Percentiles rank a stretch among this genome's conserved stretches.
These are phyloP conservation scores for Hyposoter didymator DNA, from an alignment of 2,888 invertebrate species.

Conservation along the genomic window DNA sequence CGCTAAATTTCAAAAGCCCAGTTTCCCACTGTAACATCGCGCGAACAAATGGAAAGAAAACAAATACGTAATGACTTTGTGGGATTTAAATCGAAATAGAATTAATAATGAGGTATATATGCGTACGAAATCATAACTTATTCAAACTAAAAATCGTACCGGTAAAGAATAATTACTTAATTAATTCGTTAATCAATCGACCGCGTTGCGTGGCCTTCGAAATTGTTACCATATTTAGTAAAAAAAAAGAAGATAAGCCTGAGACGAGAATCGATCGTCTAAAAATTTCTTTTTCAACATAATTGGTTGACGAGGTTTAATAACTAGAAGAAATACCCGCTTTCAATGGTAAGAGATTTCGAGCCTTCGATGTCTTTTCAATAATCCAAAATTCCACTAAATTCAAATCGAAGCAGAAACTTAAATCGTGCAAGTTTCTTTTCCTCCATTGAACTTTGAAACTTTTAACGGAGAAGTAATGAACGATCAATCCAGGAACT, in stretches of 20 bases:
- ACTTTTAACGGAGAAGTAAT: conserved; percentile 25
- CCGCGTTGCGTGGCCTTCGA: neutral
- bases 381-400: conserved; percentile 15
- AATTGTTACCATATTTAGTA: neutral
- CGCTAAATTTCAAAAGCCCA: conserved; percentile 28
- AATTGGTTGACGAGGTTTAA: conserved; percentile 35
- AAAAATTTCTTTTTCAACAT: conserved; percentile 20
- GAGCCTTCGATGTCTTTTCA: neutral
- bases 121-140: neutral
- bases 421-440: neutral
- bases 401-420: neutral
- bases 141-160: conserved; percentile 5
- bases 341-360: conserved; percentile 39
- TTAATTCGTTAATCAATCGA: neutral
- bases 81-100: conserved; percentile 9
- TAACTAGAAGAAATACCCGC: conserved; percentile 16
- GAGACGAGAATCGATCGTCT: conserved; percentile 1
- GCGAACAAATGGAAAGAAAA: conserved; percentile 18
- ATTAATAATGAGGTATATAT: conserved; percentile 23
- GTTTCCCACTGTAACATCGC: conserved; percentile 3
- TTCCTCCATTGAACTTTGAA: conserved; percentile 10
- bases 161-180: neutral
- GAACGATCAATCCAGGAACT: conserved; percentile 47
- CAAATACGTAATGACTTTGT: conserved; percentile 12
- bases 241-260: conserved; percentile 1